A percentile compares a stretch with the other conserved stretches of the same genome.
Evolutionary conservation across 1,140 invertebrate genomes (phyloP).

Genomic region (Magallana gigas): DNA sequence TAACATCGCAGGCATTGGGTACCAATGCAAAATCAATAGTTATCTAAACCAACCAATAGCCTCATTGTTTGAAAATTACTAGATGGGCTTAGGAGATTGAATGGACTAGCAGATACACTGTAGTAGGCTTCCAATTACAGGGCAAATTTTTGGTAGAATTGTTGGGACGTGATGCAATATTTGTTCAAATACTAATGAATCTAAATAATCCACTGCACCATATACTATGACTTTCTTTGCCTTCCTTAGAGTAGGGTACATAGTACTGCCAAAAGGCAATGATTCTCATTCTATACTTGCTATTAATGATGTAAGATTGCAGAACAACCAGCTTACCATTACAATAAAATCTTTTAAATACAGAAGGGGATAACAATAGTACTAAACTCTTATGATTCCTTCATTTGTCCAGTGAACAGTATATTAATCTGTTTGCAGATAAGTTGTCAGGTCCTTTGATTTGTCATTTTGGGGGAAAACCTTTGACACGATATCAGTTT

Average conservation of each 20-base stretch:
- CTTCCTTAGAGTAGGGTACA: constrained; percentile 44
- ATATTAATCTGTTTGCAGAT: not conserved
- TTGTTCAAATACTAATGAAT: too few species aligned
- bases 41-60: not conserved
- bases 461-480: constrained; percentile 45
- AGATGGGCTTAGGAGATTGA: not conserved
- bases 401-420: not conserved
- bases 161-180: too few species aligned
- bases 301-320: not conserved
- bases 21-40: not conserved
- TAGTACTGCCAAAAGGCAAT: not conserved
- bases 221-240: too few species aligned
- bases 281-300: not conserved
- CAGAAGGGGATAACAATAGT: not conserved
- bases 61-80: constrained; percentile 45
- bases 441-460: constrained; percentile 6
- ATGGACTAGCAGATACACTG: not conserved
- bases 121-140: constrained; percentile 6
- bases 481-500: constrained; percentile 51
- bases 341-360: not conserved
- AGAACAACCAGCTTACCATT: not conserved
- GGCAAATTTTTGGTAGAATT: too few species aligned
- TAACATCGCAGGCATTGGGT: too few species aligned
- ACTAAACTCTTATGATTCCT: not conserved
- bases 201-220: too few species aligned